Evolutionary conservation across 2,888 invertebrate species (phyloP), one percentile per base, ranked within the genome.

Genomic region (Microctonus brassicae): DNA sequence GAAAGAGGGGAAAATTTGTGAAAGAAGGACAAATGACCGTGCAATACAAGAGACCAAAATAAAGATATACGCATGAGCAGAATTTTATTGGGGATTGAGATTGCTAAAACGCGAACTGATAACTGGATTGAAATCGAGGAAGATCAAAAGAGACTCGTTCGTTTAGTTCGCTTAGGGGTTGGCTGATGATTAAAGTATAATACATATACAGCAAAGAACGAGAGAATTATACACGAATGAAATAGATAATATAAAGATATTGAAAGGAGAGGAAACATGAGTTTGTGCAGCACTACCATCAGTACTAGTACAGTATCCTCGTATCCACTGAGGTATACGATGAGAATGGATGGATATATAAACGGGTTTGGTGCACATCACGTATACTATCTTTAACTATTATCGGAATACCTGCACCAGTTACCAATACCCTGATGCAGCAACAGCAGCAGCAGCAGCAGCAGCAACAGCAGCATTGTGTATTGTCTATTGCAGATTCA

Each of bases 121-220:
- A 86, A 87, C 83, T 77, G 85, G 85, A 86, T 86, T 86, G 83
- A 83, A 86, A 84, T 85, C 82, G 83, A 78, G 76, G 74, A 81
- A 86, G 84, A 86, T 87, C 86, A 87, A 87, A 86, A 85, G 4
- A n/a, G 4, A n/a, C 82, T 81, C 71, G 76, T 72, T 3, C 29
- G 7, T 72, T 76, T 74, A 39, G 60, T 62, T 29, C n/a, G 36
- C 13, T 22, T 22, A 29, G 61, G 11, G 64, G 42, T 10, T 29
- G 33, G n/a, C 58, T 2, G 62, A 39, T 17, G 26, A n/a, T 9
- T 29, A 24, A 22, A 5, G 29, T 39, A 29, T 7, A 64, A 29
- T 7, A 64, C 33, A 9, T 26, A 29, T 67, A 55, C 53, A 53
- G 26, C 29, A 7, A 29, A 29, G 29, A 29, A 29, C 4, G 7